Percentiles rank a stretch among this genome's conserved stretches.
Evolutionary conservation across 2,888 invertebrate genomes (phyloP).

Genomic region (Morinoia aosen): DNA sequence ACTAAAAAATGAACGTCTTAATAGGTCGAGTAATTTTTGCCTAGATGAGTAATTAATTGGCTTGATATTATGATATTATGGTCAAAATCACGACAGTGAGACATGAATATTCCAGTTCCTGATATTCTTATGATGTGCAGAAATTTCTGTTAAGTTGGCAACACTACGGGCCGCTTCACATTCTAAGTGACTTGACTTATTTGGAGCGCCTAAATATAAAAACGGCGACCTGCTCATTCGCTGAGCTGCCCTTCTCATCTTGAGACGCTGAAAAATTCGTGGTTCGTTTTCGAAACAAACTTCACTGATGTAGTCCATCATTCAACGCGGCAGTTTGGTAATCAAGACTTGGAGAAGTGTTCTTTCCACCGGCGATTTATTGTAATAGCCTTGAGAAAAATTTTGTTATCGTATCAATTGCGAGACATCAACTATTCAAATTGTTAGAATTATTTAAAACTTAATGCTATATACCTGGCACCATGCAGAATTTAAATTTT

Average conservation of each 20-base stretch:
- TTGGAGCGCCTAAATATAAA: slow-evolving; percentile 16
- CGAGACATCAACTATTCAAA: too few relatives aligned
- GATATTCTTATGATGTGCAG: background rate
- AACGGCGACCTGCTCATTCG: background rate
- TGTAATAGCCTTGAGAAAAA: too few relatives aligned
- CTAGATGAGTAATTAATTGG: too few relatives aligned
- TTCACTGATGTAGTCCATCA: background rate
- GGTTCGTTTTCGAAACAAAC: background rate
- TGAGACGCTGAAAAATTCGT: background rate
- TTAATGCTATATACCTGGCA: too few relatives aligned
- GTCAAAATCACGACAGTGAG: background rate
- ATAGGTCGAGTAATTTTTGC: too few relatives aligned
- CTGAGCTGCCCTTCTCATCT: background rate
- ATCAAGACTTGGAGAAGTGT: too few relatives aligned
- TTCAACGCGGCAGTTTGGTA: background rate
- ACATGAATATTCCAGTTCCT: background rate
- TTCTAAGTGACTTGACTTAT: background rate
- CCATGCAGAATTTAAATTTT: too few relatives aligned
- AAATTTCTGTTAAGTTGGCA: background rate
- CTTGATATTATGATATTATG: too few relatives aligned
- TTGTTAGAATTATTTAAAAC: too few relatives aligned
- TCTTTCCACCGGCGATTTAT: too few relatives aligned
- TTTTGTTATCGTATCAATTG: too few relatives aligned
- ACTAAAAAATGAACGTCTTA: too few relatives aligned
- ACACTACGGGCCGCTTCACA: background rate